These are phyloP conservation scores for Drosophila phalerata DNA, from an alignment of 2,888 invertebrate genomes.

Conservation along the genomic window DNA sequence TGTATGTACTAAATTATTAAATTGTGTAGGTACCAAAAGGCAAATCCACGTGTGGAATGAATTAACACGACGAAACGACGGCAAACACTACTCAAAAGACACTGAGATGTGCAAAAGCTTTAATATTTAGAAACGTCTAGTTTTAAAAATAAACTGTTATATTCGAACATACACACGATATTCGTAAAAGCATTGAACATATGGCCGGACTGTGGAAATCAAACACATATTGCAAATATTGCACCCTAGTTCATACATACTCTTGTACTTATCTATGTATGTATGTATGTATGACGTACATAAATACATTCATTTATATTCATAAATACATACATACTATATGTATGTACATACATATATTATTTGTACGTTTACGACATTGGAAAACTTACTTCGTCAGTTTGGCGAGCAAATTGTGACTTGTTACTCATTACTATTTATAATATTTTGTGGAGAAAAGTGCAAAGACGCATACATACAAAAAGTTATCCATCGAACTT, in stretches of 20 bases:
- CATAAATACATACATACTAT: conserved; percentile 1
- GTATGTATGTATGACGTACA: conserved; percentile 14
- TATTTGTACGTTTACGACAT: conserved; percentile 27
- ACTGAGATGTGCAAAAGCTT: conserved; percentile 80
- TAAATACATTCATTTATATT: conserved; percentile 1
- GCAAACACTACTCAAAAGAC: conserved; percentile 81
- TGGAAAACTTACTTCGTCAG: conserved; percentile 36
- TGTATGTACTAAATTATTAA: conserved; percentile 6
- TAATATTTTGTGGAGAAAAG: conserved; percentile 38
- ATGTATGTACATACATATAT: too few species aligned
- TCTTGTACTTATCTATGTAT: conserved; percentile 1
- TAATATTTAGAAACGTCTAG: conserved; percentile 73
- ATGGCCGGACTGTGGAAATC: conserved; percentile 39
- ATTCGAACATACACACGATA: conserved; percentile 58
- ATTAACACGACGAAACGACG: conserved; percentile 78
- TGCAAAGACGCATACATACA: conserved; percentile 12
- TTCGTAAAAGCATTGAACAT: conserved; percentile 56
- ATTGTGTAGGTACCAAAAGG: conserved; percentile 58
- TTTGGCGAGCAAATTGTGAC: conserved; percentile 30
- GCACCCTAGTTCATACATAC: conserved; percentile 35
- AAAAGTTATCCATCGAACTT: conserved; percentile 7
- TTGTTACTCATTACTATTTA: conserved; percentile 54
- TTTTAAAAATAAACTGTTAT: conserved; percentile 77
- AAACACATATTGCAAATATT: conserved; percentile 57
- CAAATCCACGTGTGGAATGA: conserved; percentile 63